These are phyloP conservation scores for Crotalus horridus DNA, from an alignment of 2,113 vertebrate species.

Conservation along the genomic window DNA sequence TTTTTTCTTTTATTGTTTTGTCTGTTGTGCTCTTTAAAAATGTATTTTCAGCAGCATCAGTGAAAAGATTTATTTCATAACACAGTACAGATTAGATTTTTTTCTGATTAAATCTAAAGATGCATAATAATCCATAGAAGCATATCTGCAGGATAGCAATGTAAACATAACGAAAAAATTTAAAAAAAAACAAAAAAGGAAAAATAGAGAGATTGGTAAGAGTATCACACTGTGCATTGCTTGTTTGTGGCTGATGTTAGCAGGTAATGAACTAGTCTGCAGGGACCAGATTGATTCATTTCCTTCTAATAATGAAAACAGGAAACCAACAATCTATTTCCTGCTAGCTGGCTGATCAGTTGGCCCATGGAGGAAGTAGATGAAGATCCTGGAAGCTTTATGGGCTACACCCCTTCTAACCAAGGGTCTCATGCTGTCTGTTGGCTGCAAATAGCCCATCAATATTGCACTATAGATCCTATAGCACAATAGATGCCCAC, in stretches of 20 bases:
- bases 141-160: neutral
- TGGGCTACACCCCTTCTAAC: neutral
- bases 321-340: neutral
- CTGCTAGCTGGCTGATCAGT: neutral
- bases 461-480: neutral
- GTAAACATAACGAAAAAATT: neutral
- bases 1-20: neutral
- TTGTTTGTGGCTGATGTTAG: neutral
- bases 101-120: neutral
- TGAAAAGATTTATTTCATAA: neutral
- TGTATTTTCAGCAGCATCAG: neutral
- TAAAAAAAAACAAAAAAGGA: neutral
- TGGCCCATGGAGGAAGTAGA: neutral
- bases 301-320: neutral
- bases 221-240: neutral
- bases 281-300: neutral
- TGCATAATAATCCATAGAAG: neutral
- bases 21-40: neutral
- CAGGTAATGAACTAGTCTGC: neutral
- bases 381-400: neutral
- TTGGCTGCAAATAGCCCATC: neutral
- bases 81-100: neutral
- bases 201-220: neutral
- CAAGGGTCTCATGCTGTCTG: neutral
- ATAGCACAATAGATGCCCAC: neutral